Evolutionary conservation across 2,888 invertebrate genomes (phyloP).

Genomic region (Megalurothrips usitatus): DNA sequence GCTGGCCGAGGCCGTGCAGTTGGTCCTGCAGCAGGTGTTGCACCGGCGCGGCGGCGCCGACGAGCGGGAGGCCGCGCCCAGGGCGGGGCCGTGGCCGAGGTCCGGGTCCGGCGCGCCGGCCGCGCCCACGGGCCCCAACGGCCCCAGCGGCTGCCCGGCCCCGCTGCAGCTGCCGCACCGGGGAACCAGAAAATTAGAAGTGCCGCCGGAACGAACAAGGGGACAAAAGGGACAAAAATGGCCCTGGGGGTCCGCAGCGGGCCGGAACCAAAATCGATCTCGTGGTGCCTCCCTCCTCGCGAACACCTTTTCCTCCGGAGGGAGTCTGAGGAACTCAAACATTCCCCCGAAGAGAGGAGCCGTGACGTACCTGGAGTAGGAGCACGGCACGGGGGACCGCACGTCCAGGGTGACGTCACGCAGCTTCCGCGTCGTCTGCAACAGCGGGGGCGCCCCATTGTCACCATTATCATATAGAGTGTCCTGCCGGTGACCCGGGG

Average conservation of each 20-base stretch:
- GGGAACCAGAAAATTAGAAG: too few species aligned
- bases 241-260: not conserved
- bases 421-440: conserved; percentile 30
- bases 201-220: too few species aligned
- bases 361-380: not conserved
- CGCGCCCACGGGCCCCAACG: too few species aligned
- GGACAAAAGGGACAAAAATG: too few species aligned
- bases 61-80: not conserved
- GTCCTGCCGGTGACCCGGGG: too few species aligned
- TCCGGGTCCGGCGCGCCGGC: not conserved
- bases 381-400: conserved; percentile 2
- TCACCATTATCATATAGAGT: too few species aligned
- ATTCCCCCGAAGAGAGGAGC: not conserved
- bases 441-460: not conserved
- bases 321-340: too few species aligned
- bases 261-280: not conserved
- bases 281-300: too few species aligned
- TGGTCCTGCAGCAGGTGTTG: not conserved
- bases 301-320: too few species aligned
- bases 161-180: too few species aligned
- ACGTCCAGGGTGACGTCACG: conserved; percentile 31
- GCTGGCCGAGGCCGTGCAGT: not conserved
- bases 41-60: not conserved
- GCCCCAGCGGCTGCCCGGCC: too few species aligned
- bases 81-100: not conserved